Base-by-base conservation (phyloP, 1,140 invertebrate genomes). In the Acyrthosiphon pisum region DNA sequence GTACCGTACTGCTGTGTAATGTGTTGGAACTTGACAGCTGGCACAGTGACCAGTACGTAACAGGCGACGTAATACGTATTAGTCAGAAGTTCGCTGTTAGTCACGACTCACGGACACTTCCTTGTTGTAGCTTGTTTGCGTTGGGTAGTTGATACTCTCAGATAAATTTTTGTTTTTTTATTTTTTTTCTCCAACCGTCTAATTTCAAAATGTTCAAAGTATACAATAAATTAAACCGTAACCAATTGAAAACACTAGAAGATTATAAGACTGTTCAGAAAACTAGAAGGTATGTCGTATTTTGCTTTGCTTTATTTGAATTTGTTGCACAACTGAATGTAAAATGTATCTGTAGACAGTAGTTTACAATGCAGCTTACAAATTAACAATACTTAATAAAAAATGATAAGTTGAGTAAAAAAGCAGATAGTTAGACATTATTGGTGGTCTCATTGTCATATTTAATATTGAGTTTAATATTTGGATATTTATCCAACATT, bases 191-290 rank as follows among this genome's bases (percentile, higher is more conserved):
- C n/a, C 26, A 18, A 18, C 23, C 11, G 7, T 30, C 22, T 68
- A n/a, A 35, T 83, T 76, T 1, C 20, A 93, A 93, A 37, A 93
- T 93, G 91, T 50, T 93, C 20, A 93, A 93, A 86, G 91, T 93
- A 6, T 93, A 18, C 37, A 84, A 83, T 93, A 93, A 93, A 84
- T 86, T 93, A 53, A 93, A 93, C 37, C 76, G 48, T 44, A 83
- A 53, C 23, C 76, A 93, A 41, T 56, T 93, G 37, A 93, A 93
- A 93, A 9, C 48, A 22, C 18, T 93, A 41, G 81, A 93, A 86
- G 91, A 93, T 56, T 84, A 84, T 44, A 93, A 81, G 14, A 50
- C 48, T 6, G 3, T 93, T 23, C 44, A 86, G 18, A 93, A 93
- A 86, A 41, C 81, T 53, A 93, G 48, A 93, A 93, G 91, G 91